Percentiles rank a stretch among this genome's conserved stretches.
These are phyloP conservation scores for Cyclophora albipunctata DNA, from an alignment of 2,888 invertebrate genomes.

Conservation along the genomic window DNA sequence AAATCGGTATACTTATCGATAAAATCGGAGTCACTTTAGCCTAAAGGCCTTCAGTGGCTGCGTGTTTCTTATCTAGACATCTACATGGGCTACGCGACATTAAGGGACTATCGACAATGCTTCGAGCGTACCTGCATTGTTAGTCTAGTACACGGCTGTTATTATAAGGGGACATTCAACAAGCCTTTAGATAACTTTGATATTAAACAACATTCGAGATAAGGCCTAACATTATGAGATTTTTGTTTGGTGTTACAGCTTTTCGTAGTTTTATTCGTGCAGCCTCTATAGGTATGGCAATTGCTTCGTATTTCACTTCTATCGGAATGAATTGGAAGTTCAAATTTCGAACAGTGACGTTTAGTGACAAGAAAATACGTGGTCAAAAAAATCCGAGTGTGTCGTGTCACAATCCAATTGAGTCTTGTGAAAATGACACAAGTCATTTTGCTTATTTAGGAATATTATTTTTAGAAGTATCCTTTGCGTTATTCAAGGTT, in stretches of 20 bases:
- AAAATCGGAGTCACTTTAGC: conserved; percentile 14
- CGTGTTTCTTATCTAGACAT: conserved; percentile 52
- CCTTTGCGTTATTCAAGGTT: too few species aligned
- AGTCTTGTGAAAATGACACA: too few species aligned
- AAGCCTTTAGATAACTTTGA: conserved; percentile 15
- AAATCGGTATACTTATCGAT: conserved; percentile 19
- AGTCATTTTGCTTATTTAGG: too few species aligned
- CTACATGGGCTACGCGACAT: conserved; percentile 50
- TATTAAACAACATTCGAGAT: conserved; percentile 11
- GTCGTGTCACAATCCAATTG: too few species aligned
- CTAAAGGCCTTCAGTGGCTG: conserved; percentile 13
- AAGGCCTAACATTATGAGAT: background rate
- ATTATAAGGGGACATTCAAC: conserved; percentile 20
- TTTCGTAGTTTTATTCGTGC: too few species aligned
- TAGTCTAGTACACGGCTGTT: conserved; percentile 20
- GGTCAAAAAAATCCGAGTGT: too few species aligned
- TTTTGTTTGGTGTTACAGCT: too few species aligned
- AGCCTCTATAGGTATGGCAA: too few species aligned
- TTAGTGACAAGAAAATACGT: too few species aligned
- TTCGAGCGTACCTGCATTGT: conserved; percentile 32
- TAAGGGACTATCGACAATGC: conserved; percentile 53
- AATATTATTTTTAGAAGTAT: too few species aligned
- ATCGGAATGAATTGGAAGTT: background rate
- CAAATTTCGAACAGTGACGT: background rate
- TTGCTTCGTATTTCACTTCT: too few species aligned